Conservation (phyloP, 2,888 invertebrate species). For the Frankliniella fusca region DNA sequence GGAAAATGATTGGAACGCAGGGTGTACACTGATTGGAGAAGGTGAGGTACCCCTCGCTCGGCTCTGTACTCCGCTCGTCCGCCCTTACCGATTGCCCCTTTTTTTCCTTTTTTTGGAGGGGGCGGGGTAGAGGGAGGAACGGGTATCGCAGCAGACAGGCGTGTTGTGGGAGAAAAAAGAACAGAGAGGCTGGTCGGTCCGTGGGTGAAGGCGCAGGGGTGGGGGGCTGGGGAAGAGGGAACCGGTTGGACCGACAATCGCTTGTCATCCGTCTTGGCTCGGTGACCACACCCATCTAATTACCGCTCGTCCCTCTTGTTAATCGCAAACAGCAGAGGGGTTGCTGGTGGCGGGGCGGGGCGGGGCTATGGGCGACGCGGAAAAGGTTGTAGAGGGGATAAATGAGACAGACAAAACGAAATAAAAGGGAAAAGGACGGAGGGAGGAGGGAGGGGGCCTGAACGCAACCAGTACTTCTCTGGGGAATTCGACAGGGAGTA, state of each 20-base stretch:
- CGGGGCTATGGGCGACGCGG: neutral
- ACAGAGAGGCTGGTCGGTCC: too few relatives aligned
- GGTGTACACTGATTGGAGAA: too few relatives aligned
- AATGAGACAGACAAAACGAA: neutral
- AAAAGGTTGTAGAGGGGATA: neutral
- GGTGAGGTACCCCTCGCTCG: too few relatives aligned
- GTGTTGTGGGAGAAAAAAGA: too few relatives aligned
- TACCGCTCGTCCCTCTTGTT: slow-evolving; percentile 17
- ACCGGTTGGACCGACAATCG: neutral
- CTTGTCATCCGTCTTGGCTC: slow-evolving; percentile 19
- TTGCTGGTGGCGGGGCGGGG: too few relatives aligned
- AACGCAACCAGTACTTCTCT: neutral
- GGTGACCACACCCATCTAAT: slow-evolving; percentile 24
- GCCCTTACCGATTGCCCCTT: too few relatives aligned
- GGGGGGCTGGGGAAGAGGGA: neutral
- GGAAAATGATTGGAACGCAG: too few relatives aligned
- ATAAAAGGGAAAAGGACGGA: neutral
- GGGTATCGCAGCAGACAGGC: too few relatives aligned
- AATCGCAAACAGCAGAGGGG: slow-evolving; percentile 9
- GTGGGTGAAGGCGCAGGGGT: neutral
- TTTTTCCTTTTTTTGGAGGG: too few relatives aligned
- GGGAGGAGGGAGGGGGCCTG: neutral
- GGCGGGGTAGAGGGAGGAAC: too few relatives aligned
- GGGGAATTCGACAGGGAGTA: neutral
- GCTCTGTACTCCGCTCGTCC: too few relatives aligned